These are phyloP conservation scores for Deilephila porcellus DNA, from an alignment of 2,888 invertebrate genomes.

Conservation along the genomic window DNA sequence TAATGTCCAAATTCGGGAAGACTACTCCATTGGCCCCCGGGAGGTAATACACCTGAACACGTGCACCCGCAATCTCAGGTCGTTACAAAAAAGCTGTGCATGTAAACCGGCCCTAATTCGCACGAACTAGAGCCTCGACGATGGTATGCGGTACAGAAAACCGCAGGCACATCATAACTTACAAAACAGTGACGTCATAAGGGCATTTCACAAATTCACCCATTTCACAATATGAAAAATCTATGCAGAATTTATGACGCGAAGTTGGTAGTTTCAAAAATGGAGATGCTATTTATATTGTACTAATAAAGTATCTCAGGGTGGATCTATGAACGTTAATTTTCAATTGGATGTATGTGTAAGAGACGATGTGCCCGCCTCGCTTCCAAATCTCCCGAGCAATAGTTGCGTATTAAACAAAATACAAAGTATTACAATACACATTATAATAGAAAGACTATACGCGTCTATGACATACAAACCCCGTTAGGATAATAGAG, in stretches of 20 bases:
- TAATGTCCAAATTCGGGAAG: constrained; percentile 57
- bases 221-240: no score
- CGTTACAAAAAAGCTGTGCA: constrained; percentile 18
- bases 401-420: not conserved
- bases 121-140: not conserved
- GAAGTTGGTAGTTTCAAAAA: no score
- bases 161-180: not conserved
- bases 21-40: constrained; percentile 70
- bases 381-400: constrained; percentile 12
- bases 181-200: not conserved
- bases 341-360: not conserved
- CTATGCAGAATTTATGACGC: no score
- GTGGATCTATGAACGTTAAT: no score
- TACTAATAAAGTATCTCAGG: no score
- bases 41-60: constrained; percentile 44
- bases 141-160: not conserved
- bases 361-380: not conserved
- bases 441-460: not conserved
- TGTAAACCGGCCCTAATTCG: not conserved
- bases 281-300: no score
- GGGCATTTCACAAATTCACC: no score
- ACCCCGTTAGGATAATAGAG: not conserved
- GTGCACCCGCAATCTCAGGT: not conserved
- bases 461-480: not conserved
- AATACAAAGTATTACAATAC: not conserved